Percentiles rank a stretch among this genome's conserved stretches.
phyloP scores from a whole-genome alignment of 1,140 invertebrate species.

The Oryzaephilus surinamensis region DNA sequence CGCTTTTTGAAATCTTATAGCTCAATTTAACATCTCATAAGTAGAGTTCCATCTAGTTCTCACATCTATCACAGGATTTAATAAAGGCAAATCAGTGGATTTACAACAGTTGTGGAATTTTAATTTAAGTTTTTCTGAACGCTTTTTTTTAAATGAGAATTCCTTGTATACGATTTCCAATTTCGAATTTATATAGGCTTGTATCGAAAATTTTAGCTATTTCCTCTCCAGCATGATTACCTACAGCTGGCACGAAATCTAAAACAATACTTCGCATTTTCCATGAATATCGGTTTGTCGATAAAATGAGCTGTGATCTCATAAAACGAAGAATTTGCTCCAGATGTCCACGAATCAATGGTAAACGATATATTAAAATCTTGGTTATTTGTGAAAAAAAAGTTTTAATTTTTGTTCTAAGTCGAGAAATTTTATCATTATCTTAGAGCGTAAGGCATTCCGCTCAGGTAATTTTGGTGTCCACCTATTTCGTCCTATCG shows the following conservation, averaged over 20 bases:
- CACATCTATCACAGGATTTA: constrained; percentile 11
- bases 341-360: constrained; percentile 31
- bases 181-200: constrained; percentile 21
- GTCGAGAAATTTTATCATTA: too few species aligned
- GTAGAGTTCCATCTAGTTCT: constrained; percentile 20
- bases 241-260: constrained; percentile 31
- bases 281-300: constrained; percentile 30
- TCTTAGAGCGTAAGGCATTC: too few species aligned
- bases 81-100: constrained; percentile 16
- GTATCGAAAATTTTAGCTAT: constrained; percentile 28
- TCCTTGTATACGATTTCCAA: constrained; percentile 25
- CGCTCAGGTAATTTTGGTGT: too few species aligned
- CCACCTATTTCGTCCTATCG: too few species aligned
- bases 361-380: constrained; percentile 32
- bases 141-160: constrained; percentile 24
- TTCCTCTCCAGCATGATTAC: constrained; percentile 29
- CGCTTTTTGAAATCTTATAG: constrained; percentile 6
- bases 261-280: constrained; percentile 26
- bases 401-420: too few species aligned
- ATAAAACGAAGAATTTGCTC: constrained; percentile 26
- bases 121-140: constrained; percentile 23
- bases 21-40: constrained; percentile 12
- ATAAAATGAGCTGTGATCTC: constrained; percentile 31
- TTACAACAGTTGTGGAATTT: constrained; percentile 28
- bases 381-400: constrained; percentile 22